Conservation (phyloP, 1,140 invertebrate genomes). For the Drosophila carrolli region DNA sequence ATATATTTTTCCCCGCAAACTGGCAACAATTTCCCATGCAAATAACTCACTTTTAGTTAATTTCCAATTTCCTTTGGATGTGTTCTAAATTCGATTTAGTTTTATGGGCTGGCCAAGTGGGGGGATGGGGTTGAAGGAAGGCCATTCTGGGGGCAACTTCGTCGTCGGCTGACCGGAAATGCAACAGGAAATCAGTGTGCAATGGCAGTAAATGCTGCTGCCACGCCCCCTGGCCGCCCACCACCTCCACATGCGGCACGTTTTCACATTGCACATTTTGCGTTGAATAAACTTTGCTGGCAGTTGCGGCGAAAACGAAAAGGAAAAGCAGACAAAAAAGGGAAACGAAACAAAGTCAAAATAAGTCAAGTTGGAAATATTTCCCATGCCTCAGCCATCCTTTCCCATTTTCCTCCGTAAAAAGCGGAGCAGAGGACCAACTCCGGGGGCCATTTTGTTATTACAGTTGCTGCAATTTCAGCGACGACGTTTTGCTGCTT, state of each 20-base stretch:
- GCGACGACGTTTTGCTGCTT: slow-evolving; percentile 63
- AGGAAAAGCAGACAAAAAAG: slow-evolving; percentile 9
- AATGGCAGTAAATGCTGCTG: slow-evolving; percentile 42
- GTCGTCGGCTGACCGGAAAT: slow-evolving; percentile 52
- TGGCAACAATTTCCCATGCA: slow-evolving; percentile 31
- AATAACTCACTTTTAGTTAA: slow-evolving; percentile 59
- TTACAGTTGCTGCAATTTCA: slow-evolving; percentile 79
- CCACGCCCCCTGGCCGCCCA: slow-evolving; percentile 24
- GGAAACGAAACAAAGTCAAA: slow-evolving; percentile 58
- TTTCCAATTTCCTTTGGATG: slow-evolving; percentile 58
- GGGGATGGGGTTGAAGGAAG: neutral
- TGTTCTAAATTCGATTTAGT: slow-evolving; percentile 64
- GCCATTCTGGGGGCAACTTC: neutral
- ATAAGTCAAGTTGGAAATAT: slow-evolving; percentile 77
- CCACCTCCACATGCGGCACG: slow-evolving; percentile 34
- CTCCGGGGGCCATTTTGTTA: slow-evolving; percentile 76
- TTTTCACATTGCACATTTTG: slow-evolving; percentile 73
- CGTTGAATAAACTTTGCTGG: slow-evolving; percentile 74
- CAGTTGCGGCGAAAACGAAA: slow-evolving; percentile 18
- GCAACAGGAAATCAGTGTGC: slow-evolving; percentile 79
- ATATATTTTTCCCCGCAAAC: neutral
- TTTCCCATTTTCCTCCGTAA: slow-evolving; percentile 5
- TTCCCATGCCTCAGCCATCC: slow-evolving; percentile 38
- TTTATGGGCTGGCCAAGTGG: slow-evolving; percentile 41
- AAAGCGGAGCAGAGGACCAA: slow-evolving; percentile 55